Conservation (phyloP, 2,797 vertebrate species). For the Schizopygopsis malacanthus region DNA sequence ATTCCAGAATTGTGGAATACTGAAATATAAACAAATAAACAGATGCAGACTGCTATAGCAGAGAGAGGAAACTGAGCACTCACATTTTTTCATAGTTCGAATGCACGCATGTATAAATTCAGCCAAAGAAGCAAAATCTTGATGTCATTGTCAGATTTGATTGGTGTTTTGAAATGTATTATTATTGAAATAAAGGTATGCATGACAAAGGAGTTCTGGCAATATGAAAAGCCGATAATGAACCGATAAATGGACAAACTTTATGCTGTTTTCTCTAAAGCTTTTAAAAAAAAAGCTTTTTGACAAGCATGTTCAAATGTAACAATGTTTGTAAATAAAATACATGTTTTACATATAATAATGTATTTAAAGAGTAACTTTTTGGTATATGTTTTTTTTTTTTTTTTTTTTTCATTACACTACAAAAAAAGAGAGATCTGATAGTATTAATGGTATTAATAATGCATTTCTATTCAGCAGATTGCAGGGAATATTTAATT, state of each 20-base stretch:
- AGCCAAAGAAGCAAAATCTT: not conserved
- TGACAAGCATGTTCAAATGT: no score
- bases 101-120: not conserved
- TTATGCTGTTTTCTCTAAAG: no score
- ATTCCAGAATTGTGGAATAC: not conserved
- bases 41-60: not conserved
- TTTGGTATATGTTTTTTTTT: no score
- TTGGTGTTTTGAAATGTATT: not conserved
- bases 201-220: not conserved
- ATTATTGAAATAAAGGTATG: not conserved
- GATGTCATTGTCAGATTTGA: not conserved
- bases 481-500: slow-evolving; percentile 43
- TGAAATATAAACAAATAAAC: slow-evolving; percentile 6
- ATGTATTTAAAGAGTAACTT: no score
- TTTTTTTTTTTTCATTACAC: not conserved
- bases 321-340: not conserved
- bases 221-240: not conserved
- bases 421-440: not conserved
- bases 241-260: not conserved
- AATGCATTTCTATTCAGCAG: slow-evolving; percentile 20
- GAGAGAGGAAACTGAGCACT: not conserved
- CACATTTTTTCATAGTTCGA: no score
- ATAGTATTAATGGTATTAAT: slow-evolving; percentile 7
- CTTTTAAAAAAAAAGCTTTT: no score
- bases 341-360: not conserved